Percentiles rank a stretch among this genome's conserved stretches.
phyloP scores from a whole-genome alignment of 2,888 invertebrate genomes.

The Norana najaformis region DNA sequence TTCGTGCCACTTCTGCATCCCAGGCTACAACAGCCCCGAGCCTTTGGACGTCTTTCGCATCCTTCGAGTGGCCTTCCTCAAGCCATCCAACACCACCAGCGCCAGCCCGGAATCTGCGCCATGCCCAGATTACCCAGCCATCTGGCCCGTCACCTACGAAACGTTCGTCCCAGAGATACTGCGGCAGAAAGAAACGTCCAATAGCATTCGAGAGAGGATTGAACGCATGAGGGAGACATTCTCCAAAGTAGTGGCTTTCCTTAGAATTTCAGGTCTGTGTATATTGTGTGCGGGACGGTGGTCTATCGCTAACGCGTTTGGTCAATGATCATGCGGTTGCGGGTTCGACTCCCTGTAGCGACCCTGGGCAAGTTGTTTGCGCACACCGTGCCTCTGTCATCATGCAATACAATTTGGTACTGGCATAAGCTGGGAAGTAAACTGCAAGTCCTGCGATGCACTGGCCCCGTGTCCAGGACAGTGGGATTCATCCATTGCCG shows the following conservation, averaged over 20 bases:
- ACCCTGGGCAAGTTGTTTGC: too few relatives aligned
- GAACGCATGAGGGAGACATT: constrained; percentile 45
- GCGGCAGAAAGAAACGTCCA: constrained; percentile 32
- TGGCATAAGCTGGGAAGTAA: too few relatives aligned
- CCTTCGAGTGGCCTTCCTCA: constrained; percentile 36
- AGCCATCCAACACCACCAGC: constrained; percentile 26
- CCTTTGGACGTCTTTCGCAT: constrained; percentile 42
- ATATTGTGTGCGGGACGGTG: too few relatives aligned
- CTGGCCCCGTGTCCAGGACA: too few relatives aligned
- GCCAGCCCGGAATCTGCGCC: neutral
- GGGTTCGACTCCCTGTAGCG: too few relatives aligned
- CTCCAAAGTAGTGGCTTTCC: constrained; percentile 39
- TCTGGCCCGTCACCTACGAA: constrained; percentile 45
- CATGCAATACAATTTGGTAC: too few relatives aligned
- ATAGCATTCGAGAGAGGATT: constrained; percentile 39
- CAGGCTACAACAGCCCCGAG: constrained; percentile 38
- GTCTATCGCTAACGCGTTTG: too few relatives aligned
- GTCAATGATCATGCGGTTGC: too few relatives aligned
- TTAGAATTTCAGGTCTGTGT: constrained; percentile 38
- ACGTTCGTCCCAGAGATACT: constrained; percentile 45
- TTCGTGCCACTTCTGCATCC: constrained; percentile 39
- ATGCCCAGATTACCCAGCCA: constrained; percentile 18
- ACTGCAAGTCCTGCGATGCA: too few relatives aligned
- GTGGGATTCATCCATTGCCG: too few relatives aligned
- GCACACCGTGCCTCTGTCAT: too few relatives aligned